A percentile compares a stretch with the other conserved stretches of the same genome.
These are phyloP conservation scores for Adrianichthys oophorus DNA, from an alignment of 2,797 vertebrate genomes.

Conservation along the genomic window DNA sequence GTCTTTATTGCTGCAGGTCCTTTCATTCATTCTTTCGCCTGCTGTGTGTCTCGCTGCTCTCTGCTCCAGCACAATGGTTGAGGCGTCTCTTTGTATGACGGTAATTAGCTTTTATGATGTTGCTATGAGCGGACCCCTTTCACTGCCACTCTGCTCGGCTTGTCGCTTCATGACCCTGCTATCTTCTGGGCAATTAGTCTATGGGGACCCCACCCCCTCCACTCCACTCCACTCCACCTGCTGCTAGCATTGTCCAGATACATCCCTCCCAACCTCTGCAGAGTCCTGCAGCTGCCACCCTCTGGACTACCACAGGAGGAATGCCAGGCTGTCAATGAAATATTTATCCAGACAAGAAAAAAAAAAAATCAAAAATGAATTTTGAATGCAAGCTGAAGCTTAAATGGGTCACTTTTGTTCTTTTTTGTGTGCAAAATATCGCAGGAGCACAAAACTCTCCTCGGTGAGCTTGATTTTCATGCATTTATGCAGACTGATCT, in stretches of 20 bases:
- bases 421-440: slow-evolving; percentile 6
- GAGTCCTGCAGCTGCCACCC: slow-evolving; percentile 4
- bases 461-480: slow-evolving; percentile 14
- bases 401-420: slow-evolving; percentile 36
- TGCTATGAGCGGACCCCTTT: slow-evolving; percentile 81
- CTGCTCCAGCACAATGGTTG: slow-evolving; percentile 83
- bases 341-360: not conserved
- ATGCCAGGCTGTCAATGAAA: slow-evolving; percentile 20
- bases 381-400: slow-evolving; percentile 4
- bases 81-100: slow-evolving; percentile 82
- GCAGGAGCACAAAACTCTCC: slow-evolving; percentile 12
- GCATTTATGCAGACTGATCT: slow-evolving; percentile 19
- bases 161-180: slow-evolving; percentile 79
- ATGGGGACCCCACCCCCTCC: slow-evolving; percentile 20
- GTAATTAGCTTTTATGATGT: slow-evolving; percentile 95
- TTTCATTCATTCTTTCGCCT: slow-evolving; percentile 32
- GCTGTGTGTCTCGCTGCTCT: slow-evolving; percentile 58
- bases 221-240: slow-evolving; percentile 16
- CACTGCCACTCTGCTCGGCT: slow-evolving; percentile 73
- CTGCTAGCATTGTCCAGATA: slow-evolving; percentile 21
- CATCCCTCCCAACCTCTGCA: slow-evolving; percentile 17
- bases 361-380: slow-evolving; percentile 20
- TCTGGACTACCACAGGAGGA: slow-evolving; percentile 18
- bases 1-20: slow-evolving; percentile 87
- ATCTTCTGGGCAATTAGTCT: slow-evolving; percentile 83